Evolutionary conservation across 53 echinoderm and acorn worm genomes (phyloP).

Genomic region (Mesocentrotus franciscanus): DNA sequence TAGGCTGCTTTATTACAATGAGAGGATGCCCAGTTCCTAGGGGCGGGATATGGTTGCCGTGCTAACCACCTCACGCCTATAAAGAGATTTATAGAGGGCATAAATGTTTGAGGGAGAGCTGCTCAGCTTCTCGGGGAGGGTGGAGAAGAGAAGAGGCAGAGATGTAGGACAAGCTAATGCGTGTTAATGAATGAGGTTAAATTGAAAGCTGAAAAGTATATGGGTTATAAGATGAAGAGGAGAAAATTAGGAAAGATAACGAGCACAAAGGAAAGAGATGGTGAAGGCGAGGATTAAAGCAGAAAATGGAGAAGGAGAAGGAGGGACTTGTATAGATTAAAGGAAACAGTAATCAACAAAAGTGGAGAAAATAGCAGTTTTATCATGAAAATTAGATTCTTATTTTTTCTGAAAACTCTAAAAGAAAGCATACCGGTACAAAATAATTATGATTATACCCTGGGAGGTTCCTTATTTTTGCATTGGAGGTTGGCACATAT

Average conservation of each 20-base stretch:
- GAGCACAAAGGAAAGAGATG: neutral
- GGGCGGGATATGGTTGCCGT: slow-evolving; percentile 7
- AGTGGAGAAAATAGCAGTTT: neutral
- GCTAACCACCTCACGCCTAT: slow-evolving; percentile 25
- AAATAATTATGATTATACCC: no score
- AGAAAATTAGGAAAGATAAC: neutral
- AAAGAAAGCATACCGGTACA: no score
- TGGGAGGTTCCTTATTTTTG: no score
- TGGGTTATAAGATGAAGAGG: neutral
- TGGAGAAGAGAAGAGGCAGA: neutral
- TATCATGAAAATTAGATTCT: no score
- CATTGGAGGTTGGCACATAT: no score
- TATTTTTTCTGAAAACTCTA: no score
- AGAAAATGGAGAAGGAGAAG: neutral
- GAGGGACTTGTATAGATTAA: neutral
- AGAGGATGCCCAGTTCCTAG: neutral
- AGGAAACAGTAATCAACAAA: neutral
- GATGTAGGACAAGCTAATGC: neutral
- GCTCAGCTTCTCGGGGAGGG: neutral
- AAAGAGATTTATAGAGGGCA: slow-evolving; percentile 39
- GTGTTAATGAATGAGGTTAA: neutral
- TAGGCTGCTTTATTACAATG: slow-evolving; percentile 26
- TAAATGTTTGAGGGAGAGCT: slow-evolving; percentile 19
- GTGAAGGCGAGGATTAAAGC: neutral
- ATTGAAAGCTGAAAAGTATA: neutral